These are phyloP conservation scores for Notarius lentiginosus DNA, from an alignment of 2,113 vertebrate genomes.

Conservation along the genomic window DNA sequence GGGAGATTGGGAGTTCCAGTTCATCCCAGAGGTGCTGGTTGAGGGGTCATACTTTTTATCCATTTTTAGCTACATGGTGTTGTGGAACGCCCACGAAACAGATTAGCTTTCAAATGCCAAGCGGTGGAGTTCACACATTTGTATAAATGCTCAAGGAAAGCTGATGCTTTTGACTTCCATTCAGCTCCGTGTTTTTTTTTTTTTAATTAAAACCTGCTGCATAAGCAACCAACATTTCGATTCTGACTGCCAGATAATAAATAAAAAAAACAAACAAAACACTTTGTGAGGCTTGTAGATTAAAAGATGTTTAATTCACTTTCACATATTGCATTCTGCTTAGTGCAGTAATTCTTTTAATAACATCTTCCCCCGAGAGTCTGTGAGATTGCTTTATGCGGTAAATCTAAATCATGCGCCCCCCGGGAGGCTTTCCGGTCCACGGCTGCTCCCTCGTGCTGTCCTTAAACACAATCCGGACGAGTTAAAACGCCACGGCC, in stretches of 20 bases:
- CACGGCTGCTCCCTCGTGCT: not conserved
- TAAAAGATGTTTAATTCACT: constrained; percentile 26
- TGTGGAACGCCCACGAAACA: not conserved
- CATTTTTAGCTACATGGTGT: not conserved
- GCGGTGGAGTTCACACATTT: not conserved
- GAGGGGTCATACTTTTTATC: not conserved
- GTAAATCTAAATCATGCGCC: constrained; percentile 14
- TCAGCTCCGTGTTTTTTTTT: not conserved
- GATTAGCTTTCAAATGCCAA: not conserved
- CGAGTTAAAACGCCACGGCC: not conserved
- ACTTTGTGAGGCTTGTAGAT: constrained; percentile 18
- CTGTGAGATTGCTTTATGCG: not conserved
- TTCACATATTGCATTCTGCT: constrained; percentile 11
- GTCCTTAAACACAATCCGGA: not conserved
- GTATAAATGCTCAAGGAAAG: not conserved
- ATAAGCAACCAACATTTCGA: not conserved
- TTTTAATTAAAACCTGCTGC: not conserved
- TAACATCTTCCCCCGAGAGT: constrained; percentile 14
- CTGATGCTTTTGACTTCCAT: not conserved
- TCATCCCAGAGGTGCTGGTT: not conserved
- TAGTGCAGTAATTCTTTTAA: constrained; percentile 31
- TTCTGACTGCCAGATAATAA: not conserved
- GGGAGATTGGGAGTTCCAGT: not conserved
- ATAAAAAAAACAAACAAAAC: not conserved
- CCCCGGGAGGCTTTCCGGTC: not conserved